A percentile compares a stretch with the other conserved stretches of the same genome.
phyloP scores from a whole-genome alignment of 2,797 vertebrate species.

The Amazonetta brasiliensis region DNA sequence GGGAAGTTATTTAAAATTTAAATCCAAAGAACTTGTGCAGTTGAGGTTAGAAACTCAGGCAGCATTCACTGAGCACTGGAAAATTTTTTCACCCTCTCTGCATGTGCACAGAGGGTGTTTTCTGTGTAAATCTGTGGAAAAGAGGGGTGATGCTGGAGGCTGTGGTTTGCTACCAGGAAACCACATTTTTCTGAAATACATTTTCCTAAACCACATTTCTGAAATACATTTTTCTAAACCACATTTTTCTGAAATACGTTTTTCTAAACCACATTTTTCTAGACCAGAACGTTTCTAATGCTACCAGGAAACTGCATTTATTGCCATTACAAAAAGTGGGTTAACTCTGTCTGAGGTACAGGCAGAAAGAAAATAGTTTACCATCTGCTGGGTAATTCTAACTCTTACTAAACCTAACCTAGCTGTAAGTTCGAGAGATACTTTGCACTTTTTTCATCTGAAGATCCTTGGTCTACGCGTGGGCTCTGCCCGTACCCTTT shows the following conservation, averaged over 20 bases:
- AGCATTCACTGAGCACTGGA: background rate
- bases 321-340: background rate
- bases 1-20: background rate
- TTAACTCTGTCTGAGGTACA: background rate
- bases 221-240: too few species aligned
- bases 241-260: too few species aligned
- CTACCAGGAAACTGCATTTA: background rate
- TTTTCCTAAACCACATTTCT: too few species aligned
- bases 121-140: background rate
- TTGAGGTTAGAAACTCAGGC: background rate
- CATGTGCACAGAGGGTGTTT: background rate
- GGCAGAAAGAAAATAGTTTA: background rate
- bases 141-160: background rate
- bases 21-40: background rate
- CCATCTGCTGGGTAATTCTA: background rate
- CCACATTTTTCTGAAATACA: too few species aligned
- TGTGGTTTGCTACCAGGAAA: background rate
- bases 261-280: too few species aligned
- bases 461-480: background rate
- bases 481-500: background rate
- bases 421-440: background rate
- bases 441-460: background rate
- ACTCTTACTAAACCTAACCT: background rate
- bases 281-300: background rate
- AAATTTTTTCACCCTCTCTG: background rate